Evolutionary conservation across 2,888 invertebrate species (phyloP).

Genomic region (Acleris laterana): DNA sequence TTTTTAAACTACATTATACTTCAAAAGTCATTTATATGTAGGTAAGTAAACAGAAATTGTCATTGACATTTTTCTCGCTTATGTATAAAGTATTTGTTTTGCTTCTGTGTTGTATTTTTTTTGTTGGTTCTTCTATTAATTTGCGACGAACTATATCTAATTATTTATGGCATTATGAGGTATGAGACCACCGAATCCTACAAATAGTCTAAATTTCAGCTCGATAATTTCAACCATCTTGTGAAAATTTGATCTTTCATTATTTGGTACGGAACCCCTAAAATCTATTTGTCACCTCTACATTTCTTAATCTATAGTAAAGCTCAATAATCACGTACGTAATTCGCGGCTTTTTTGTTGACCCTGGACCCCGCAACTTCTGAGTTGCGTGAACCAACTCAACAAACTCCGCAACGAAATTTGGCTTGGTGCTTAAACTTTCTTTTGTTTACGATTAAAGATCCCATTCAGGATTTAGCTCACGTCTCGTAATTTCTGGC

Average conservation of each 20-base stretch:
- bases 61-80: too few relatives aligned
- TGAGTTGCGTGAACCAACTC: conserved; percentile 31
- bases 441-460: conserved; percentile 37
- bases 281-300: conserved; percentile 11
- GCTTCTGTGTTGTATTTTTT: too few relatives aligned
- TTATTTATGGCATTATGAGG: too few relatives aligned
- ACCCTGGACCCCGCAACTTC: conserved; percentile 30
- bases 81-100: too few relatives aligned
- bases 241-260: background rate
- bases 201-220: too few relatives aligned
- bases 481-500: conserved; percentile 18
- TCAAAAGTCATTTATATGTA: too few relatives aligned
- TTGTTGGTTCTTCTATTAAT: too few relatives aligned
- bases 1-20: too few relatives aligned
- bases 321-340: conserved; percentile 37
- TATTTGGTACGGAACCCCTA: too few relatives aligned
- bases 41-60: too few relatives aligned
- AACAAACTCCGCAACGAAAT: conserved; percentile 32
- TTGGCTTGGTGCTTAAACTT: conserved; percentile 27
- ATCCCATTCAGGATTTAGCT: conserved; percentile 13
- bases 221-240: background rate
- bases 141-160: too few relatives aligned
- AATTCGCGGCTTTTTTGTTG: conserved; percentile 38
- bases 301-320: background rate
- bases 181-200: too few relatives aligned